Conservation (phyloP, 2,888 invertebrate species). For the Eupeodes luniger region DNA sequence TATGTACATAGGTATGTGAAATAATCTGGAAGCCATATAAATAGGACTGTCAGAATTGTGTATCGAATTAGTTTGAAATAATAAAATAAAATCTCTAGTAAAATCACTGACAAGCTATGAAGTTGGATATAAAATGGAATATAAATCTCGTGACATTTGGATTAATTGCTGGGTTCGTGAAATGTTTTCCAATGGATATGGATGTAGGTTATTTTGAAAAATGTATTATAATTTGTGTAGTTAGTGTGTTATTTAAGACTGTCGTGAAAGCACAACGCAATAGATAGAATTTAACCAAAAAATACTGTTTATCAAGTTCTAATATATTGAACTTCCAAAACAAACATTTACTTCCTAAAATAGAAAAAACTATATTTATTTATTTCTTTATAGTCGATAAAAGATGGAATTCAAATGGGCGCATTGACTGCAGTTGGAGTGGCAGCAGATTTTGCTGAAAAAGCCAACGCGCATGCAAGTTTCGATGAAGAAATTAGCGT, state of each 20-base stretch:
- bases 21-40: slow-evolving; percentile 3
- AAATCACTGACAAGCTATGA: slow-evolving; percentile 9
- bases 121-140: slow-evolving; percentile 6
- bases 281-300: too few relatives aligned
- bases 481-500: slow-evolving; percentile 62
- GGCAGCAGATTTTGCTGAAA: slow-evolving; percentile 20
- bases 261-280: too few relatives aligned
- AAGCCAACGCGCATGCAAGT: background rate
- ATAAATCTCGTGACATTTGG: slow-evolving; percentile 21
- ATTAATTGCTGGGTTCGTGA: slow-evolving; percentile 17
- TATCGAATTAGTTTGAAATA: slow-evolving; percentile 30
- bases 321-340: too few relatives aligned
- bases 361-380: too few relatives aligned
- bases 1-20: background rate
- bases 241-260: too few relatives aligned
- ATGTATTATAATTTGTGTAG: background rate
- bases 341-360: too few relatives aligned
- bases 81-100: background rate
- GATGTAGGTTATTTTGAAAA: slow-evolving; percentile 20
- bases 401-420: slow-evolving; percentile 16
- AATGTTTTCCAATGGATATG: slow-evolving; percentile 25
- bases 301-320: too few relatives aligned
- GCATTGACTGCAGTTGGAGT: background rate
- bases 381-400: slow-evolving; percentile 21
- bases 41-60: background rate